Percentiles rank a stretch among this genome's conserved stretches.
Conservation (phyloP, 2,888 invertebrate genomes). For the Drosophila putrida region DNA sequence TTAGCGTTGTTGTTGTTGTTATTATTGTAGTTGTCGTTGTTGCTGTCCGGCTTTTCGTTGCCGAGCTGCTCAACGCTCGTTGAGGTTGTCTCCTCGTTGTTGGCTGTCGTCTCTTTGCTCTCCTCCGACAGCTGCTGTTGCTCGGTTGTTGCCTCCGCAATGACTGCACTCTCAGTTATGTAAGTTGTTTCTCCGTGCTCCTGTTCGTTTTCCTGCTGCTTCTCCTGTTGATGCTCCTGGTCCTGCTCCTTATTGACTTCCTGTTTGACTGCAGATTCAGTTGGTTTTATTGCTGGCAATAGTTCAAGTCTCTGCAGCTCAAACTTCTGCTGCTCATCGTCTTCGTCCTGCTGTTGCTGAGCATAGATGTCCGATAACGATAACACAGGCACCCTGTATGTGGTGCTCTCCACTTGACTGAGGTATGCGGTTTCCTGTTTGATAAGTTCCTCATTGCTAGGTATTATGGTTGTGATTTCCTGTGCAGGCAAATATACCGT, state of each 20-base stretch:
- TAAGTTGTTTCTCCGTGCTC: slow-evolving; percentile 8
- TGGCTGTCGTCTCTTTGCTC: slow-evolving; percentile 41
- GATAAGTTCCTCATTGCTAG: slow-evolving; percentile 52
- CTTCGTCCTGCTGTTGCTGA: slow-evolving; percentile 73
- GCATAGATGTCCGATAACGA: slow-evolving; percentile 74
- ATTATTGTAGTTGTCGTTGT: slow-evolving; percentile 13
- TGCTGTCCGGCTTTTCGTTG: slow-evolving; percentile 29
- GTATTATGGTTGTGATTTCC: slow-evolving; percentile 51
- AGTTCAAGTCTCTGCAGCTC: slow-evolving; percentile 52
- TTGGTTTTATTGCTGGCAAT: slow-evolving; percentile 26
- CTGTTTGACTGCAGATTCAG: slow-evolving; percentile 38
- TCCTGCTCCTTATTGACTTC: slow-evolving; percentile 36
- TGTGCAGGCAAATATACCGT: slow-evolving; percentile 23
- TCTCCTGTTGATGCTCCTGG: not conserved
- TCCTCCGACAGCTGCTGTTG: slow-evolving; percentile 26
- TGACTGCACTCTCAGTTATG: slow-evolving; percentile 22
- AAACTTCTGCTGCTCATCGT: slow-evolving; percentile 61
- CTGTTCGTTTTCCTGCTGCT: not conserved
- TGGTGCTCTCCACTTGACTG: slow-evolving; percentile 51
- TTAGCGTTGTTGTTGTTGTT: slow-evolving; percentile 38
- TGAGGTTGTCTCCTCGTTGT: slow-evolving; percentile 38
- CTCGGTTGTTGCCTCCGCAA: slow-evolving; percentile 34
- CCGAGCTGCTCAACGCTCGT: slow-evolving; percentile 25
- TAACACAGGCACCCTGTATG: slow-evolving; percentile 57
- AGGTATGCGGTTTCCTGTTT: slow-evolving; percentile 53